A percentile compares a stretch with the other conserved stretches of the same genome.
Evolutionary conservation across 2,888 invertebrate genomes (phyloP).

Genomic region (Lottia gigantea): DNA sequence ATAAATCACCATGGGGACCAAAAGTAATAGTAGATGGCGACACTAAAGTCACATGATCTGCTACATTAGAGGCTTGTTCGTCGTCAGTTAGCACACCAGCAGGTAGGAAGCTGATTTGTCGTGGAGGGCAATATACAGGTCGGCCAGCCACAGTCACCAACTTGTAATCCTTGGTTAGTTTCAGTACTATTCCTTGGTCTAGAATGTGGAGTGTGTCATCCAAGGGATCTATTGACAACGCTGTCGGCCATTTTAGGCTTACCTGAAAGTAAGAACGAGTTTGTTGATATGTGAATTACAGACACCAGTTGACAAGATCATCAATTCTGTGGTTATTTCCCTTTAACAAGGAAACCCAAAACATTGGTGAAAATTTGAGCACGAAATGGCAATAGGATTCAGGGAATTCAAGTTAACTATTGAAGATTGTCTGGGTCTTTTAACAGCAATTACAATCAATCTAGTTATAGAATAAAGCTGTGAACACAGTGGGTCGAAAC

Average conservation of each 20-base stretch:
- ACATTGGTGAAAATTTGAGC: background rate
- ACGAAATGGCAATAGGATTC: background rate
- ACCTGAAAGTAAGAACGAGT: constrained; percentile 72
- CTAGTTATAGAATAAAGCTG: too few species aligned
- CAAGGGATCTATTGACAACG: constrained; percentile 90
- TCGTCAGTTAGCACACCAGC: constrained; percentile 58
- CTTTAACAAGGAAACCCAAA: background rate
- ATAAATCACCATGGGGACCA: constrained; percentile 90
- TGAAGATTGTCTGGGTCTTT: too few species aligned
- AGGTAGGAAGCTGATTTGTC: constrained; percentile 71
- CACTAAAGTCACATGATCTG: constrained; percentile 89
- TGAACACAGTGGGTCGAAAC: too few species aligned
- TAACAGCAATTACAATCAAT: too few species aligned
- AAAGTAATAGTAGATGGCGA: constrained; percentile 90
- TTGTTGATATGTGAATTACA: background rate
- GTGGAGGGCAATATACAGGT: constrained; percentile 88
- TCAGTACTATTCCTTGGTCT: constrained; percentile 86
- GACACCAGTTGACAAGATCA: background rate
- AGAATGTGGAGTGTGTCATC: constrained; percentile 95
- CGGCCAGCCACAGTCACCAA: constrained; percentile 94
- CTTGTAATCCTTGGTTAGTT: constrained; percentile 86
- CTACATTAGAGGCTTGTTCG: constrained; percentile 68
- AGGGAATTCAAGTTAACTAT: background rate
- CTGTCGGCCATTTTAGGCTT: constrained; percentile 98
- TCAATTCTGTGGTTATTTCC: too few species aligned